Evolutionary conservation across 2,888 invertebrate genomes (phyloP), one percentile per base, ranked within the genome.

Genomic region (Agapostemon virescens): DNA sequence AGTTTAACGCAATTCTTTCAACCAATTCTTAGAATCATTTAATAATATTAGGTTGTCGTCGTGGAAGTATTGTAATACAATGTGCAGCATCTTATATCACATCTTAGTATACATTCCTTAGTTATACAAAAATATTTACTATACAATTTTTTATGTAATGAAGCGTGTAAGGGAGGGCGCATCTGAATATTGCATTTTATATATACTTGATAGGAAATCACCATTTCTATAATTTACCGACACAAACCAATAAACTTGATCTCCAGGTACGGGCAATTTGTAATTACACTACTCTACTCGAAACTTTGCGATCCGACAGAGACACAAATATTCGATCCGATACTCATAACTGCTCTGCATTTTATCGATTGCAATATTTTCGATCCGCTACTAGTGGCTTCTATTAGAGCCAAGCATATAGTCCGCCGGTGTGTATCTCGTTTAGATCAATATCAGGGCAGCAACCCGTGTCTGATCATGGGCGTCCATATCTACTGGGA

Each of bases 311-410:
- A 33, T 20, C 11, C 61, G 26, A 33, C 30, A 63, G 33, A 36
- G 33, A 36, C 63, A 63, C 33, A 63, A 36, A 36, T 63, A 63
- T 63, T 63, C 33, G 63, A 36, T 36, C 13, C n/a, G 33, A 26
- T 42, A 42, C 26, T 66, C 23, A 15, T 66, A 20, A 42, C 17
- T 42, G 66, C 66, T 26, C 17, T 7, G 23, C n/a, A 23, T 26
- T 38, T 26, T 38, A 69, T 67, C 45, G 63, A 70, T 84, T 87
- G 86, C 82, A 74, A 42, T 38, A 64, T 30, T 52, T 61, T 30
- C 69, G 49, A 38, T 63, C 36, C 17, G 36, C n/a, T 23, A 45
- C 45, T 38, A 36, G 61, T 42, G 36, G 40, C 55, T 67, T 58
- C 26, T 67, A 74, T 58, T 42, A 55, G 67, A 58, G 20, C 36